Percentiles rank a stretch among this genome's conserved stretches.
phyloP scores from a whole-genome alignment of 92 coral and sea anemone genomes.

The Palythoa caribaeorum region DNA sequence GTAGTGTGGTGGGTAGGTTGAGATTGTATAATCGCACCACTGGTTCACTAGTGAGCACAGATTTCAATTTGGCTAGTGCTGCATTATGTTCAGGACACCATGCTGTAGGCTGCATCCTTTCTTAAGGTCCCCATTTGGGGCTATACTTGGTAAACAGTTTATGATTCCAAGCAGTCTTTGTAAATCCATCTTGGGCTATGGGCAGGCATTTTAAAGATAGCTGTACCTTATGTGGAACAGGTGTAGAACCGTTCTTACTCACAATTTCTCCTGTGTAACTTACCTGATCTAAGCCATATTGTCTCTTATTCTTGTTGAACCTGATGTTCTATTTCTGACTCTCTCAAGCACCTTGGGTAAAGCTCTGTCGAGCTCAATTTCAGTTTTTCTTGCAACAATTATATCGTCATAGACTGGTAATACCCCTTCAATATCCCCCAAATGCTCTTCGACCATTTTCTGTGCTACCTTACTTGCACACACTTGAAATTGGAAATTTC shows the following conservation, averaged over 20 bases:
- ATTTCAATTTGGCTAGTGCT: constrained; percentile 45
- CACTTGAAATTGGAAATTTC: constrained; percentile 59
- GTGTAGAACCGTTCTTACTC: constrained; percentile 54
- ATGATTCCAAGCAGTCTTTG: constrained; percentile 68
- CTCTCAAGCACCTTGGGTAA: constrained; percentile 40
- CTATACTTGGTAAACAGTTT: constrained; percentile 66
- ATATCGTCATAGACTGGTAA: constrained; percentile 56
- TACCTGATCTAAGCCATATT: constrained; percentile 50
- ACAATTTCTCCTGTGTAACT: constrained; percentile 56
- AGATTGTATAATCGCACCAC: constrained; percentile 60
- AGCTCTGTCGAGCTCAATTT: constrained; percentile 62
- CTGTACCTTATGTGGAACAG: constrained; percentile 65
- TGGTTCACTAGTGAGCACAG: constrained; percentile 50
- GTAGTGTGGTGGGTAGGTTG: constrained; percentile 55
- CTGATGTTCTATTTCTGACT: constrained; percentile 56
- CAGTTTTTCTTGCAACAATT: constrained; percentile 58
- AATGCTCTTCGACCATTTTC: constrained; percentile 57
- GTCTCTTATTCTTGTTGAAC: constrained; percentile 56
- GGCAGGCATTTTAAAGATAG: constrained; percentile 62
- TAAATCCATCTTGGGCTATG: constrained; percentile 57
- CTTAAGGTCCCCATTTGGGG: constrained; percentile 43
- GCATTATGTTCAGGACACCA: constrained; percentile 33
- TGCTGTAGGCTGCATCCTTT: constrained; percentile 24
- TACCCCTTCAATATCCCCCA: constrained; percentile 55
- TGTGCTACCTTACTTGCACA: constrained; percentile 65